These are phyloP conservation scores for Spongia lamella DNA, from an alignment of 37 sponge, comb jelly and placozoan species.

Conservation along the genomic window DNA sequence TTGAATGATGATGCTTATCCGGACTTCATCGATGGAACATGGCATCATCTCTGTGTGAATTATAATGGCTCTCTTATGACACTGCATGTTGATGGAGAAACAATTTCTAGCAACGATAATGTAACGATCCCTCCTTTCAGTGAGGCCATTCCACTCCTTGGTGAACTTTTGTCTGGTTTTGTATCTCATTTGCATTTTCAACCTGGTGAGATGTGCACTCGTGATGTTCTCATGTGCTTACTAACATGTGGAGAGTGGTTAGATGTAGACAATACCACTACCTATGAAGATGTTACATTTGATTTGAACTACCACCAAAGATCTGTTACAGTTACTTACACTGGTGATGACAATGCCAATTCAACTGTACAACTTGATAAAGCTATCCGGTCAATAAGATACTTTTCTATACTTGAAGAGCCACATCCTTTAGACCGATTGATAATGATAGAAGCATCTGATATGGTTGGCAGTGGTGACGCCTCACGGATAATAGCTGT, in stretches of 20 bases:
- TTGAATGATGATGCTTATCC: too few relatives aligned
- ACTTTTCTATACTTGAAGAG: conserved; percentile 40
- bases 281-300: conserved; percentile 8
- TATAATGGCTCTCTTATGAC: too few relatives aligned
- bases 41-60: too few relatives aligned
- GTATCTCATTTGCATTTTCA: too few relatives aligned
- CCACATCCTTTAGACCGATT: conserved; percentile 55
- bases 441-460: conserved; percentile 38
- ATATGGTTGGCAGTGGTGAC: conserved; percentile 28
- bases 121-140: too few relatives aligned
- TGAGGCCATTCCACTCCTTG: too few relatives aligned
- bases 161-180: too few relatives aligned
- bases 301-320: conserved; percentile 30
- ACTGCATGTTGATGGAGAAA: too few relatives aligned
- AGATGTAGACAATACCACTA: background rate
- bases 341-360: conserved; percentile 12
- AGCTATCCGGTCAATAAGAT: conserved; percentile 26
- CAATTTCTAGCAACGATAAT: too few relatives aligned
- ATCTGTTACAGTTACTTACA: conserved; percentile 41
- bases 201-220: too few relatives aligned
- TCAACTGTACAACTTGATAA: conserved; percentile 24
- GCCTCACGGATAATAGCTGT: conserved; percentile 11
- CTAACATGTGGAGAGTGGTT: conserved; percentile 58
- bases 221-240: conserved; percentile 26
- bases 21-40: too few relatives aligned